Evolutionary conservation across 53 echinoderm and acorn worm species (phyloP).

Genomic region (Zoroaster sp.): DNA sequence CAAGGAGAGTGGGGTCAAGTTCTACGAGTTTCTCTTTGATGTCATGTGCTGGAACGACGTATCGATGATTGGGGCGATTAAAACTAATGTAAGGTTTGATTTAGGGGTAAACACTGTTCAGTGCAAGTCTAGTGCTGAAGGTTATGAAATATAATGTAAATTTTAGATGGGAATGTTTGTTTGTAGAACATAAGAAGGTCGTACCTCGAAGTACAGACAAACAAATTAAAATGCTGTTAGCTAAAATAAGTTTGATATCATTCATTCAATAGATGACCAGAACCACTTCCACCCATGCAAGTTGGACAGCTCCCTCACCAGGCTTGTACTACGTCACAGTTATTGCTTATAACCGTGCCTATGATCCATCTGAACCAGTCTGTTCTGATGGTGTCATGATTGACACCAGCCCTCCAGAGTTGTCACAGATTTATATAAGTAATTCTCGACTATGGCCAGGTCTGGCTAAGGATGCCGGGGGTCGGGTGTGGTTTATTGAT

Average conservation of each 20-base stretch:
- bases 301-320: constrained; percentile 37
- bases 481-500: constrained; percentile 21
- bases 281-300: constrained; percentile 40
- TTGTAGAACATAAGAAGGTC: too few relatives aligned
- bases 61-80: too few relatives aligned
- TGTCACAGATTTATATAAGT: neutral
- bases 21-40: neutral
- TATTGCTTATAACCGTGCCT: constrained; percentile 48
- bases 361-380: constrained; percentile 33
- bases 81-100: too few relatives aligned
- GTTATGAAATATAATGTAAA: too few relatives aligned
- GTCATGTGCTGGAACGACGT: neutral
- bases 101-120: too few relatives aligned
- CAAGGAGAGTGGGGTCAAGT: constrained; percentile 46
- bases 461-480: constrained; percentile 14
- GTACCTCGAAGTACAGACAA: too few relatives aligned
- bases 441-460: constrained; percentile 21
- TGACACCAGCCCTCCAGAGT: neutral
- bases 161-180: too few relatives aligned
- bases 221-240: too few relatives aligned
- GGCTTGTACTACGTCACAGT: constrained; percentile 36
- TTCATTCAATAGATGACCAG: constrained; percentile 5
- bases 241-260: too few relatives aligned
- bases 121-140: too few relatives aligned
- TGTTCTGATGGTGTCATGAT: constrained; percentile 53